These are phyloP conservation scores for Sciurus niger DNA, from an alignment of 2,113 vertebrate species.

Conservation along the genomic window DNA sequence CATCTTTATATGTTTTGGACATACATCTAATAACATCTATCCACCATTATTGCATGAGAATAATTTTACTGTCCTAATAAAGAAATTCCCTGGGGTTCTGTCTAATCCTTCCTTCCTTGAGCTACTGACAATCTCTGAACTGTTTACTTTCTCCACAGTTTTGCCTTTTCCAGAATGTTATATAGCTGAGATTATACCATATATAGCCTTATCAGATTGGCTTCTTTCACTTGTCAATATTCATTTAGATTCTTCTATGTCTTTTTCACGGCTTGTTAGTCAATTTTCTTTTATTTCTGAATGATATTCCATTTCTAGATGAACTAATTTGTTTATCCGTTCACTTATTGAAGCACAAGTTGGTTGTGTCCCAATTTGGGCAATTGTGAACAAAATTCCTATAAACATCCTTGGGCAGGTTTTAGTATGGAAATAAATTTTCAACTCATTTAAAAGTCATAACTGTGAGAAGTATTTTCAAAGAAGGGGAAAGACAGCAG, in stretches of 20 bases:
- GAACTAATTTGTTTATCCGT: background rate
- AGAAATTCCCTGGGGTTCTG: background rate
- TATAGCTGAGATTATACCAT: background rate
- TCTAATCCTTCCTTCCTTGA: background rate
- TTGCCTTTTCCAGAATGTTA: background rate
- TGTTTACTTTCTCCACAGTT: background rate
- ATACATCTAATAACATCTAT: background rate
- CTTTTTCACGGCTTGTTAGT: background rate
- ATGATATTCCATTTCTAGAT: background rate
- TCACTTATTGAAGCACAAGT: background rate
- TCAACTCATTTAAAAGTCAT: background rate
- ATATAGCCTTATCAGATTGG: background rate
- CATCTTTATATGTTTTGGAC: background rate
- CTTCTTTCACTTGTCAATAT: background rate
- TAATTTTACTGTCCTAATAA: background rate
- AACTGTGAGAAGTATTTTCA: conserved; percentile 1
- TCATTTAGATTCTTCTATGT: background rate
- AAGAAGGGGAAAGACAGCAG: background rate
- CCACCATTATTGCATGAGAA: background rate
- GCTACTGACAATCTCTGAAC: background rate
- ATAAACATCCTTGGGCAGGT: background rate
- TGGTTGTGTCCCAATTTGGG: background rate
- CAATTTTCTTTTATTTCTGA: conserved; percentile 17
- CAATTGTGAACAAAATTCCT: background rate
- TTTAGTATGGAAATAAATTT: background rate